Conservation (phyloP, 2,797 vertebrate species). For the Etheostoma nigrum region DNA sequence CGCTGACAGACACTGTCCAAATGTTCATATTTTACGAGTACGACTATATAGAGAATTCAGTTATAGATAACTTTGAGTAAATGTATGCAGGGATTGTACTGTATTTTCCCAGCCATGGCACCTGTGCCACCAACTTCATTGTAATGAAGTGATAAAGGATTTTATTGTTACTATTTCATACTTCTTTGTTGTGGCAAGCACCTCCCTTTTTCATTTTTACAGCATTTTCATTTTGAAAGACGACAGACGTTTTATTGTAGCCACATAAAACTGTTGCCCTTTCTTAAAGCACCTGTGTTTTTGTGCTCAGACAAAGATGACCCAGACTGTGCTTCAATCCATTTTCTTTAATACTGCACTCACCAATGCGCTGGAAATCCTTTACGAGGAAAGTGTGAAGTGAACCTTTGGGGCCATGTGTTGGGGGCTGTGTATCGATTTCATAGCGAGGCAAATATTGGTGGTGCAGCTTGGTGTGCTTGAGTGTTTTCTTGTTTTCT, state of each 20-base stretch:
- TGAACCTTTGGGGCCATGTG: constrained; percentile 28
- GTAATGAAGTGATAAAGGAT: constrained; percentile 4
- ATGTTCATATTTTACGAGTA: too few species aligned
- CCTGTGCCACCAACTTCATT: constrained; percentile 9
- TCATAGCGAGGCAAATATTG: constrained; percentile 35
- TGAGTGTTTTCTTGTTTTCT: constrained; percentile 22
- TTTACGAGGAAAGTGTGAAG: constrained; percentile 41
- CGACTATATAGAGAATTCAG: neutral
- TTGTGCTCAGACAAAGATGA: constrained; percentile 51
- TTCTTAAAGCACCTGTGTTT: constrained; percentile 53
- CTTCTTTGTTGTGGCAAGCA: neutral
- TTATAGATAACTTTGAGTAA: neutral
- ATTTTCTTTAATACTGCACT: constrained; percentile 55
- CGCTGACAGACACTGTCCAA: too few species aligned
- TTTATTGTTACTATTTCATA: constrained; percentile 23
- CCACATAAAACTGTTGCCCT: constrained; percentile 53
- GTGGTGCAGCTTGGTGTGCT: constrained; percentile 1
- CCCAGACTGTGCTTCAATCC: constrained; percentile 41
- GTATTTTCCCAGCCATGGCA: too few species aligned
- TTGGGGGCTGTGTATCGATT: constrained; percentile 45
- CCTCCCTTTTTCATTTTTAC: constrained; percentile 10
- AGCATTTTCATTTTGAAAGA: constrained; percentile 48
- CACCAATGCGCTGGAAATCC: constrained; percentile 42
- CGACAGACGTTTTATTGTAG: constrained; percentile 39
- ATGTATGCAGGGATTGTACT: too few species aligned